Percentiles rank a stretch among this genome's conserved stretches.
phyloP scores from a whole-genome alignment of 2,113 vertebrate species.

The Pelobates fuscus region DNA sequence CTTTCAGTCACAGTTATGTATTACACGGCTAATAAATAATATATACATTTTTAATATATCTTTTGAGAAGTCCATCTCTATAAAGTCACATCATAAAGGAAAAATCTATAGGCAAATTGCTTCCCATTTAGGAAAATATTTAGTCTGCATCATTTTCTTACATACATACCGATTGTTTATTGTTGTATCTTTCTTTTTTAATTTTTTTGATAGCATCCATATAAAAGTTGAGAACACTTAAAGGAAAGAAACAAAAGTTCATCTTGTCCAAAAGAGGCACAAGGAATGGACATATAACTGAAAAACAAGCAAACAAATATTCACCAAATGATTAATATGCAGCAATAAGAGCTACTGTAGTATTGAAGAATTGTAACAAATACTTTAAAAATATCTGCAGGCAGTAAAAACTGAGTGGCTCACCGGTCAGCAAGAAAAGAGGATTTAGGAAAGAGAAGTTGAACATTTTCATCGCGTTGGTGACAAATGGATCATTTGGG shows the following conservation, averaged over 20 bases:
- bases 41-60: no score
- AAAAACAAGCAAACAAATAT: conserved; percentile 37
- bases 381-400: neutral
- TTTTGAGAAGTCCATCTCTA: no score
- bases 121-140: no score
- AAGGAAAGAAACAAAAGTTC: conserved; percentile 1
- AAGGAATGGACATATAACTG: conserved; percentile 55
- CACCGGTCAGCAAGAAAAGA: conserved; percentile 61
- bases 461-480: conserved; percentile 69
- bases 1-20: no score
- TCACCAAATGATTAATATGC: neutral
- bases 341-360: neutral
- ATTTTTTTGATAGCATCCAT: conserved; percentile 55
- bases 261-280: conserved; percentile 53
- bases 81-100: no score
- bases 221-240: conserved; percentile 51
- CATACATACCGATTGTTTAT: neutral
- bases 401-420: conserved; percentile 1
- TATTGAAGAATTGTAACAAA: neutral
- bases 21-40: no score
- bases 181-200: no score
- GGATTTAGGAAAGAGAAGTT: conserved; percentile 68
- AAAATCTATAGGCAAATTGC: no score
- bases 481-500: conserved; percentile 79
- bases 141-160: no score